Percentiles rank a stretch among this genome's conserved stretches.
Evolutionary conservation across 1,140 invertebrate genomes (phyloP).

Genomic region (Atta colombica): DNA sequence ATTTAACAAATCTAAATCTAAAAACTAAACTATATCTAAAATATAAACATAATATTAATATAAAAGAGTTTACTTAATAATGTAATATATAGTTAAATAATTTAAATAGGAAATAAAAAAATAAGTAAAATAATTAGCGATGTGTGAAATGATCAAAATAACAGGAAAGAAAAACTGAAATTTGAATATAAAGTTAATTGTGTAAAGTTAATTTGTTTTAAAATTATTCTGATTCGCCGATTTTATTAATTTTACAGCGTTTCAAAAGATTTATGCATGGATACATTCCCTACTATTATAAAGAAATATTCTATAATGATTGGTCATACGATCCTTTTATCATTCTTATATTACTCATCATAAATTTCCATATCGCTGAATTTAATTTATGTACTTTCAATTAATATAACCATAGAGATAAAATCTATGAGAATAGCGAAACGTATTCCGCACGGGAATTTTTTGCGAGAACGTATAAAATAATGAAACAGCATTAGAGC

Average conservation of each 20-base stretch:
- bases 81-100: no score
- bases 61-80: no score
- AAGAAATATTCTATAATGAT: conserved; percentile 4
- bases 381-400: conserved; percentile 21
- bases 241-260: not conserved
- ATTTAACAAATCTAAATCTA: no score
- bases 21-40: no score
- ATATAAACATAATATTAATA: no score
- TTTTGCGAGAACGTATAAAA: conserved; percentile 17
- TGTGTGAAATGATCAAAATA: no score
- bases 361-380: conserved; percentile 24
- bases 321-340: not conserved
- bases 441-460: not conserved
- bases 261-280: not conserved
- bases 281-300: not conserved
- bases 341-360: not conserved
- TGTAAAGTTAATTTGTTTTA: not conserved
- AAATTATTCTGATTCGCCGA: not conserved
- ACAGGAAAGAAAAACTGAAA: no score
- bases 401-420: conserved; percentile 1
- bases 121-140: no score
- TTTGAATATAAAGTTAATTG: not conserved
- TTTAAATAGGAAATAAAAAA: no score
- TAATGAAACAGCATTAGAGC: not conserved
- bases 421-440: conserved; percentile 8